Evolutionary conservation across 2,888 invertebrate genomes (phyloP), one percentile per base, ranked within the genome.

Genomic region (Hirtodrosophila cameraria): DNA sequence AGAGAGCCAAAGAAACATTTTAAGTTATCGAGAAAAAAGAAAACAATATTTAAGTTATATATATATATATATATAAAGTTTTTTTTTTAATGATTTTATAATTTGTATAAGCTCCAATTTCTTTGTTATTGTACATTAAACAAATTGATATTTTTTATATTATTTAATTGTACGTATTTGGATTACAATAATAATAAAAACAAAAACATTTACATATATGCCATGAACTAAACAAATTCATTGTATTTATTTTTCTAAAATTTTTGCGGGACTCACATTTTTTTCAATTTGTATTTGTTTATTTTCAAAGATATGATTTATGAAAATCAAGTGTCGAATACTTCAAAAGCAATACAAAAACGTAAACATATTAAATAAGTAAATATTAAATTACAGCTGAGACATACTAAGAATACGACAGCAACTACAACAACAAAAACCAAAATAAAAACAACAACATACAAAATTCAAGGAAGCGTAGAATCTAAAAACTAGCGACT

Each of bases 321-420:
- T 9, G 20, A 27, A 36, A 50, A 48, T 46, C 28, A 48, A 35
- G 66, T 78, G 64, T 71, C 75, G 61, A 63, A 46, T 59, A 78
- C 68, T 71, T 64, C 61, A 66, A 75, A 81, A 78, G 82, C 82
- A 75, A 79, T 79, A 79, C 63, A 69, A 64, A 81, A 35, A 63
- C 54, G 45, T 65, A 62, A 57, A 72, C 48, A 55, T 62, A 64
- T 62, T 23, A 35, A 48, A 38, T 61, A 71, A 71, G 60, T 12
- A 46, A 41, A 31, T 3, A 38, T 38, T 35, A 48, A 53, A 46
- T 30, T 15, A 46, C 48, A 61, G 12, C 25, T 35, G 15, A 50
- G 9, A 52, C 42, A 27, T 38, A 39, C 43, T 43, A 45, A 50
- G 18, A 45, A 55, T 33, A 27, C 27, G 12, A 49, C 33, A 50